Base-by-base conservation (phyloP, 2,797 vertebrate genomes). In the Typhlichthys eigenmanni region DNA sequence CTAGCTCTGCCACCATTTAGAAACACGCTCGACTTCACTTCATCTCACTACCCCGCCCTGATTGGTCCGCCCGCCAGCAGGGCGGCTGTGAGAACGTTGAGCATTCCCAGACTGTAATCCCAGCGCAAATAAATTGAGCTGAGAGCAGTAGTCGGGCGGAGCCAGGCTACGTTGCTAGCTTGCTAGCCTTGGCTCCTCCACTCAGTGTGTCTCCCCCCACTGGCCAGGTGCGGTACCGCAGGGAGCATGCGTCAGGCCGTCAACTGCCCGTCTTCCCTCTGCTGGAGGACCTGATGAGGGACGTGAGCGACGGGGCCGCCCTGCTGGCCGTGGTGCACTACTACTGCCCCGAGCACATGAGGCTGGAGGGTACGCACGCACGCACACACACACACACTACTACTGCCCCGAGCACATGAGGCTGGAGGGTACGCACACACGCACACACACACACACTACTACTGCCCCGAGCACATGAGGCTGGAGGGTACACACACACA, bases 351-450 rank as follows among this genome's bases (percentile, higher is more conserved):
- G 95, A 97, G 71, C 92, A 95, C 68, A 96, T 99, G 95, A 98
- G 96, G 78, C 92, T 98, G 66, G 97, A 99, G 38, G 97, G 97
- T 98, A 94, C n/a, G 61, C 29, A 12, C 10, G 1, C 19, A 10
- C 17, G 5, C 34, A 24, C 13, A 43, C 38, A 13, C 50, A 5
- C 10, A 29, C 13, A 17, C 96, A 99, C 88, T 99, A 94, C 81
- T 99, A 96, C 79, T 98, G 96, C 84, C 94, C 97, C 0, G 95
- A 97, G 71, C 92, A 95, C 68, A 96, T 99, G 95, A 98, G 96
- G 78, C 92, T 98, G 66, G 97, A 99, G 38, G 97, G 97, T 98
- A 94, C 14, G 61, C 29, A 16, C 10, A 1, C 17, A 13, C 34
- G 14, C 13, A 43, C 17, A 13, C 34, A 24, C 13, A 43, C 34